These are phyloP conservation scores for Tauraco hartlaubi DNA, from an alignment of 2,797 vertebrate genomes.

Conservation along the genomic window DNA sequence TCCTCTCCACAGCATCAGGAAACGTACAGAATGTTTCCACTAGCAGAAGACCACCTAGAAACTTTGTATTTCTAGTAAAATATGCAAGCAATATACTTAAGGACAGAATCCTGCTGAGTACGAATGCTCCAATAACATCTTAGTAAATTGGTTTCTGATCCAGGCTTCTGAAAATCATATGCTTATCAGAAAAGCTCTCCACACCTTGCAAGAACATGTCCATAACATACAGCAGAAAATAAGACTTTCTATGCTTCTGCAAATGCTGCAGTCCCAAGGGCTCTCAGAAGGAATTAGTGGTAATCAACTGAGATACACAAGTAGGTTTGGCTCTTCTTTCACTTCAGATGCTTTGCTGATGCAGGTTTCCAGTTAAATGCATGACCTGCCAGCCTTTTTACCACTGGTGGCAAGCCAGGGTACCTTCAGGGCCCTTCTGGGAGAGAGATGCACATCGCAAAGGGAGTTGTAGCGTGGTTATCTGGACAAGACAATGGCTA, in stretches of 20 bases:
- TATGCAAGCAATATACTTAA: not conserved
- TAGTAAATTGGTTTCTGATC: not conserved
- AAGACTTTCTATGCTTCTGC: not conserved
- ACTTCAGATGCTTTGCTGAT: not conserved
- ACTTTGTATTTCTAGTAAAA: not conserved
- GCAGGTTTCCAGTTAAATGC: not conserved
- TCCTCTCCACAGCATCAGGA: not conserved
- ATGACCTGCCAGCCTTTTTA: not conserved
- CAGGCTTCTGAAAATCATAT: not conserved
- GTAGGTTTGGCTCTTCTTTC: not conserved
- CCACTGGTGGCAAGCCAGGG: not conserved
- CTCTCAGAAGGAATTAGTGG: not conserved
- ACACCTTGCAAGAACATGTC: not conserved
- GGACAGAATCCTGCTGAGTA: not conserved
- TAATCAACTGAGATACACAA: not conserved
- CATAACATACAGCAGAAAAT: not conserved
- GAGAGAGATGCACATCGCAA: not conserved
- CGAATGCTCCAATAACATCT: not conserved
- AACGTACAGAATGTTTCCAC: not conserved
- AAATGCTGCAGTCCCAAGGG: not conserved
- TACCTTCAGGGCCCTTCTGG: not conserved
- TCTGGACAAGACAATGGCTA: not conserved
- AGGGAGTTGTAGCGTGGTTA: not conserved
- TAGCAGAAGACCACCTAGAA: not conserved
- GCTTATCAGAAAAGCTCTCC: not conserved